phyloP scores from a whole-genome alignment of 1,140 invertebrate species.

The Drosophila busckii region DNA sequence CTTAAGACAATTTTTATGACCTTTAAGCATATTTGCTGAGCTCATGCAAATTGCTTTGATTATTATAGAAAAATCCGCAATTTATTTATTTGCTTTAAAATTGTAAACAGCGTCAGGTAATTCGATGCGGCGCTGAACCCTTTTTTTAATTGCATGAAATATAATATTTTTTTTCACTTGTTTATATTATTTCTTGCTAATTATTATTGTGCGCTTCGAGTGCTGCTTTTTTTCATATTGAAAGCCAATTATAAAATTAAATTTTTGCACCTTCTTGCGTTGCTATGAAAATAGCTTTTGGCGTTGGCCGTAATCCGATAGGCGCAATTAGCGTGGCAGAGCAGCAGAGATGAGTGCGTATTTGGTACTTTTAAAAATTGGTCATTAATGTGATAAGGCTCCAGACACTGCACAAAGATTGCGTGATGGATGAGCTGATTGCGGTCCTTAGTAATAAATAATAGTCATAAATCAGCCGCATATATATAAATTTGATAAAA shows the following conservation, averaged over 20 bases:
- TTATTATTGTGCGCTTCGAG: slow-evolving; percentile 63
- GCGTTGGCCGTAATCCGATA: slow-evolving; percentile 66
- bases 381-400: too few species aligned
- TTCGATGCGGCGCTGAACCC: slow-evolving; percentile 28
- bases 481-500: too few species aligned
- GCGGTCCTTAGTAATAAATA: too few species aligned
- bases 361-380: too few species aligned
- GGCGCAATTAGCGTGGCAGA: slow-evolving; percentile 52
- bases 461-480: too few species aligned
- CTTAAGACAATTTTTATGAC: slow-evolving; percentile 71
- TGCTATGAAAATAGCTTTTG: slow-evolving; percentile 61
- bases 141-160: slow-evolving; percentile 73
- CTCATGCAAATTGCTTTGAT: slow-evolving; percentile 58
- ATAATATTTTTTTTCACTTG: slow-evolving; percentile 58
- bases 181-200: slow-evolving; percentile 64
- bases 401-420: too few species aligned
- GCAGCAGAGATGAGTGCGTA: slow-evolving; percentile 5
- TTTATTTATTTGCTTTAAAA: slow-evolving; percentile 65
- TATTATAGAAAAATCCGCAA: slow-evolving; percentile 56
- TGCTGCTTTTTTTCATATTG: slow-evolving; percentile 34
- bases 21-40: slow-evolving; percentile 68
- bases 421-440: too few species aligned
- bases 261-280: slow-evolving; percentile 55
- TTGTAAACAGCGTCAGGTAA: slow-evolving; percentile 54
- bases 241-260: slow-evolving; percentile 72